phyloP scores from a whole-genome alignment of 2,797 vertebrate genomes.

The Phylloscopus collybita region DNA sequence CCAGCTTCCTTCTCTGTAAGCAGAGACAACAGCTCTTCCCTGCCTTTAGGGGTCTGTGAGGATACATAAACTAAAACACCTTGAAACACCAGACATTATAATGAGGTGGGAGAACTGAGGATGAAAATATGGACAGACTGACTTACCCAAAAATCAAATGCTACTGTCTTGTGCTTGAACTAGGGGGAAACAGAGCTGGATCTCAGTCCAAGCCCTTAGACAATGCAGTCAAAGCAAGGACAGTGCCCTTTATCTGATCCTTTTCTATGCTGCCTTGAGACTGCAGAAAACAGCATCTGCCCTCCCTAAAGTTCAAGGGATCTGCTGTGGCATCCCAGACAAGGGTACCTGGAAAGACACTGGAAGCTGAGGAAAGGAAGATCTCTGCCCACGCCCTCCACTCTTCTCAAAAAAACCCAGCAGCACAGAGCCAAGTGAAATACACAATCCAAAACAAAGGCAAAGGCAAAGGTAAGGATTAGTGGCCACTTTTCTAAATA shows the following conservation, averaged over 20 bases:
- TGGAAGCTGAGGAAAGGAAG: background rate
- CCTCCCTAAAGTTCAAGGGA: background rate
- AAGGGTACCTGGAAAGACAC: background rate
- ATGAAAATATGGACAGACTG: background rate
- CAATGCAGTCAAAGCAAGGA: background rate
- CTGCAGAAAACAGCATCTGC: background rate
- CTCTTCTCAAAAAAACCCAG: background rate
- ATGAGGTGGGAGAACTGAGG: background rate
- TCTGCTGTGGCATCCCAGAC: background rate
- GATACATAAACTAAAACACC: conserved; percentile 1
- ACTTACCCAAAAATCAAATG: conserved; percentile 13
- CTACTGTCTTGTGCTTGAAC: background rate
- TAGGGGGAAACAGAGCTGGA: background rate
- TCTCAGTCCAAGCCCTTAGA: background rate
- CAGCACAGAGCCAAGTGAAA: background rate
- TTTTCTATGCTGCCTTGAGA: background rate
- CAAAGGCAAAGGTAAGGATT: background rate
- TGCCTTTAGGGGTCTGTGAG: background rate
- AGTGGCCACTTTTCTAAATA: background rate
- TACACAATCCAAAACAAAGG: rapidly evolving
- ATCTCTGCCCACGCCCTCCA: background rate
- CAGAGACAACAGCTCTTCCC: background rate
- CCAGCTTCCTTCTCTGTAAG: background rate
- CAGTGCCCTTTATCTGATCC: background rate
- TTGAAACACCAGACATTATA: conserved; percentile 21